phyloP scores from a whole-genome alignment of 92 coral and sea anemone genomes.

The Zoanthus sociatus region DNA sequence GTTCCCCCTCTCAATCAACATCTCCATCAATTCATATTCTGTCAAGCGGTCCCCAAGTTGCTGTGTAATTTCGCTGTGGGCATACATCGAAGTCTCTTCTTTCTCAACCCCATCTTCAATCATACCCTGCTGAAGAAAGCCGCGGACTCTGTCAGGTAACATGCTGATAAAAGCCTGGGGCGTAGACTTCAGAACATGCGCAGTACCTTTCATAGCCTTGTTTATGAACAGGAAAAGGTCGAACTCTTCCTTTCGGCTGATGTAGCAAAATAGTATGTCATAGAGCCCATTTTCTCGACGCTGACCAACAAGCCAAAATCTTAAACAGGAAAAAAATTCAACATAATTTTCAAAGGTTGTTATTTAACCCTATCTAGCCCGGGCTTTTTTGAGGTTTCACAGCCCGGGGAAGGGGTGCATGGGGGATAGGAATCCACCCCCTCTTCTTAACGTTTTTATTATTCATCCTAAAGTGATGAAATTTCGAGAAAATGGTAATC shows the following conservation, averaged over 20 bases:
- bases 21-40: constrained; percentile 53
- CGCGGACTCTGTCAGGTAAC: constrained; percentile 1
- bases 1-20: constrained; percentile 53
- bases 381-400: too few relatives aligned
- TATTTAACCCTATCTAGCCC: too few relatives aligned
- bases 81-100: not conserved
- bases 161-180: constrained; percentile 6
- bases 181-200: not conserved
- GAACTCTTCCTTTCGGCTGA: constrained; percentile 32
- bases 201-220: constrained; percentile 30
- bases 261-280: too few relatives aligned
- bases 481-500: too few relatives aligned
- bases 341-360: too few relatives aligned
- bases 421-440: too few relatives aligned
- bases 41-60: not conserved
- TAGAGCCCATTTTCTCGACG: constrained; percentile 41
- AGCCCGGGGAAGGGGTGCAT: too few relatives aligned
- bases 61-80: constrained; percentile 47
- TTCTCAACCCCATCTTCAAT: not conserved
- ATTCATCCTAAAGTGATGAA: too few relatives aligned
- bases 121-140: not conserved
- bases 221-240: constrained; percentile 39
- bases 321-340: not conserved
- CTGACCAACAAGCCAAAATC: constrained; percentile 57
- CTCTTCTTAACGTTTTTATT: too few relatives aligned